phyloP scores from a whole-genome alignment of 2,797 vertebrate genomes.

The Leucoraja ocellata region DNA sequence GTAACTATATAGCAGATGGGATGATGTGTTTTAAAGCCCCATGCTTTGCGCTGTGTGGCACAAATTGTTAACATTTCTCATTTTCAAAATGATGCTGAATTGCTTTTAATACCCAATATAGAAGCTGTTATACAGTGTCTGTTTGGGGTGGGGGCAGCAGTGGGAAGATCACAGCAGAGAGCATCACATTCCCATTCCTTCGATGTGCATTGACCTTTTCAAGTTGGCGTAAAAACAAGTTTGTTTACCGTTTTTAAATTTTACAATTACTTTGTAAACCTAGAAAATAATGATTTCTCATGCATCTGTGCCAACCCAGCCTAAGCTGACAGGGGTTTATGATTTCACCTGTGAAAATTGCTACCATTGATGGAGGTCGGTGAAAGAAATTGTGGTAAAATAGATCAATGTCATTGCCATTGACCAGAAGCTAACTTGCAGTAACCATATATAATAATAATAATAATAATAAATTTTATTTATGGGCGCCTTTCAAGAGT shows the following conservation, averaged over 20 bases:
- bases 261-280: background rate
- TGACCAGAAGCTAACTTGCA: no score
- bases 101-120: slow-evolving; percentile 18
- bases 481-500: no score
- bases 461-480: no score
- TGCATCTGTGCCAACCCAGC: background rate
- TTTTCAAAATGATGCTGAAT: slow-evolving; percentile 38
- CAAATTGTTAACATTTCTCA: slow-evolving; percentile 39
- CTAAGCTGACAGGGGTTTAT: background rate
- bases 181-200: background rate
- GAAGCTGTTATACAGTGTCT: background rate
- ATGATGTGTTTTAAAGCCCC: slow-evolving; percentile 55
- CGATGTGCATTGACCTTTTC: background rate
- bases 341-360: background rate
- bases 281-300: background rate
- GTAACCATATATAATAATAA: no score
- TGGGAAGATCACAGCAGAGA: background rate
- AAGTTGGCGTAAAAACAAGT: background rate
- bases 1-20: slow-evolving; percentile 58
- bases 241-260: background rate
- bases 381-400: background rate
- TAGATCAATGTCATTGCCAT: no score
- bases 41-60: slow-evolving; percentile 44
- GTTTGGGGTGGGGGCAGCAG: background rate
- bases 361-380: background rate